phyloP scores from a whole-genome alignment of 2,888 invertebrate genomes.

The Aphidoletes aphidimyza region DNA sequence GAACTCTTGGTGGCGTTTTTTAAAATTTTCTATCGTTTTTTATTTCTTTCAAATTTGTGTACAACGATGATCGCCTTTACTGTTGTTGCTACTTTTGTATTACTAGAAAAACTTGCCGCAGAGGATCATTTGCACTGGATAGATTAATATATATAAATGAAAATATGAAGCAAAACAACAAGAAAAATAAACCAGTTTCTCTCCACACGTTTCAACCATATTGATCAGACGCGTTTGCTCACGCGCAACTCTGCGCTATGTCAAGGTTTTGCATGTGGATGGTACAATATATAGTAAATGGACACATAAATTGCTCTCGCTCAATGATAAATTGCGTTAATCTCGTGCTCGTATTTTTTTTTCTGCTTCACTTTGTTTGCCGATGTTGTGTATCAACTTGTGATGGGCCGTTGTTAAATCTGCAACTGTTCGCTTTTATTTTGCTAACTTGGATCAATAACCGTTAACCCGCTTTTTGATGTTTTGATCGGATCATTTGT shows the following conservation, averaged over 20 bases:
- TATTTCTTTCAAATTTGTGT: neutral
- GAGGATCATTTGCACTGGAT: neutral
- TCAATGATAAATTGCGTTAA: no score
- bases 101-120: neutral
- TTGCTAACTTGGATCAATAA: no score
- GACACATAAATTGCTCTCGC: no score
- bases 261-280: neutral
- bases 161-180: neutral
- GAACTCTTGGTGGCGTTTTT: neutral
- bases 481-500: no score
- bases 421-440: no score
- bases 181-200: neutral
- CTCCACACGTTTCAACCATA: neutral
- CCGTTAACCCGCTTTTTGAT: no score
- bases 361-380: no score
- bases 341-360: no score
- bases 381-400: no score
- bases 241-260: constrained; percentile 9
- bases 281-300: neutral
- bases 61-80: no score
- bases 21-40: neutral
- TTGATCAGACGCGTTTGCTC: no score
- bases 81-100: neutral
- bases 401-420: no score
- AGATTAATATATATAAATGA: neutral